Percentiles rank a stretch among this genome's conserved stretches.
These are phyloP conservation scores for Hipposideros larvatus DNA, from an alignment of 2,797 vertebrate genomes.

Conservation along the genomic window DNA sequence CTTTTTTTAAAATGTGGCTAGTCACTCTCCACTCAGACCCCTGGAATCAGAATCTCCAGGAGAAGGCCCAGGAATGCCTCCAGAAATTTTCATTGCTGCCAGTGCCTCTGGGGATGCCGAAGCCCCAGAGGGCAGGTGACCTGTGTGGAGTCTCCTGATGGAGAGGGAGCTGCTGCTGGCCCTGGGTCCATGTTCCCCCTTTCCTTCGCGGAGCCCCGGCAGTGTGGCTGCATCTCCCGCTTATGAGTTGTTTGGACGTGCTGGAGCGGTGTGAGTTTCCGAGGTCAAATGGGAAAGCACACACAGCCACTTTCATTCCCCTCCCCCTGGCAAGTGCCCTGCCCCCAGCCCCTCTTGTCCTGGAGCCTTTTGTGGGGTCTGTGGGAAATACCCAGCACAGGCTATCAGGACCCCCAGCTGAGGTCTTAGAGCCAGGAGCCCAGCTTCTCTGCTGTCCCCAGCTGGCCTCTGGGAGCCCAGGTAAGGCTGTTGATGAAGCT, in stretches of 20 bases:
- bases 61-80: not conserved
- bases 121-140: not conserved
- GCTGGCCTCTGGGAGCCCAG: not conserved
- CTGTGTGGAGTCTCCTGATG: not conserved
- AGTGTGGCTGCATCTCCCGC: not conserved
- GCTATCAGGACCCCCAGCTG: not conserved
- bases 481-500: not conserved
- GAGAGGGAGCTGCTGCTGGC: not conserved
- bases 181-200: accelerated
- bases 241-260: not conserved
- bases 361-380: not conserved
- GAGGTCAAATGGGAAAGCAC: too few relatives aligned
- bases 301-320: not conserved
- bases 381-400: not conserved
- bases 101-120: accelerated
- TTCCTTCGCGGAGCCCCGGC: not conserved
- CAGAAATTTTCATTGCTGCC: not conserved
- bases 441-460: not conserved
- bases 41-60: not conserved
- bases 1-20: not conserved
- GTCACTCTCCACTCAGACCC: not conserved
- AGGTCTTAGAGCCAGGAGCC: not conserved
- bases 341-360: not conserved
- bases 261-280: not conserved
- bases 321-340: not conserved